These are phyloP conservation scores for Archegozetes longisetosus DNA, from an alignment of 1,140 invertebrate genomes.

Conservation along the genomic window DNA sequence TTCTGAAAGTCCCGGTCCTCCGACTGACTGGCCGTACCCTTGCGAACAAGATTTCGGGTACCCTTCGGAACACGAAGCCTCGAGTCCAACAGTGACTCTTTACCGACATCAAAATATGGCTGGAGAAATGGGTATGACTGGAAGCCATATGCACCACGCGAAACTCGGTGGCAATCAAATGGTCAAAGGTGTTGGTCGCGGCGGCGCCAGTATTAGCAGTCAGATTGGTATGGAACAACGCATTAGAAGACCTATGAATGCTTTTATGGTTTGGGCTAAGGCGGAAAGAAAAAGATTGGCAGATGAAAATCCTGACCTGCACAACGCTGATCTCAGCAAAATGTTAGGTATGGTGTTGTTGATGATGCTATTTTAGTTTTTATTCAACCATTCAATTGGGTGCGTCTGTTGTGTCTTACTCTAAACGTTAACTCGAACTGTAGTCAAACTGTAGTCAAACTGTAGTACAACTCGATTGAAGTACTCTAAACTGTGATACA, in stretches of 20 bases:
- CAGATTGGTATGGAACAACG: slow-evolving; percentile 15
- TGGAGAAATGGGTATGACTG: background rate
- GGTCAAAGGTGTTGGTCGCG: background rate
- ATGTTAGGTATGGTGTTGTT: slow-evolving; percentile 25
- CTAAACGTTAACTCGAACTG: background rate
- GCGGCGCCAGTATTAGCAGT: background rate
- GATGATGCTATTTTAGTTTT: background rate
- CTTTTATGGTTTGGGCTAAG: slow-evolving; percentile 30
- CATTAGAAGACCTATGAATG: slow-evolving; percentile 28
- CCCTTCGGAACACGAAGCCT: background rate
- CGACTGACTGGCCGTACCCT: background rate
- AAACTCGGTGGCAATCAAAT: background rate
- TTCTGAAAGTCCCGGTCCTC: background rate
- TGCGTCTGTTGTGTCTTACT: background rate
- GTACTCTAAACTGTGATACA: too few species aligned
- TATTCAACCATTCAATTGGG: background rate
- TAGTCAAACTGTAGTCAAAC: background rate
- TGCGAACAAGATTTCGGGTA: background rate
- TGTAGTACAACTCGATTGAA: background rate
- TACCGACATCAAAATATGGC: background rate
- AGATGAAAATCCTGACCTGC: slow-evolving; percentile 29
- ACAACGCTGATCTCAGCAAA: slow-evolving; percentile 29
- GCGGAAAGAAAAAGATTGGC: slow-evolving; percentile 25
- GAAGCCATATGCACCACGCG: background rate
- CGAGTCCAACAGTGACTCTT: too few species aligned